Base-by-base conservation (phyloP, 2,888 invertebrate genomes). In the Amblyteles armatorius region DNA sequence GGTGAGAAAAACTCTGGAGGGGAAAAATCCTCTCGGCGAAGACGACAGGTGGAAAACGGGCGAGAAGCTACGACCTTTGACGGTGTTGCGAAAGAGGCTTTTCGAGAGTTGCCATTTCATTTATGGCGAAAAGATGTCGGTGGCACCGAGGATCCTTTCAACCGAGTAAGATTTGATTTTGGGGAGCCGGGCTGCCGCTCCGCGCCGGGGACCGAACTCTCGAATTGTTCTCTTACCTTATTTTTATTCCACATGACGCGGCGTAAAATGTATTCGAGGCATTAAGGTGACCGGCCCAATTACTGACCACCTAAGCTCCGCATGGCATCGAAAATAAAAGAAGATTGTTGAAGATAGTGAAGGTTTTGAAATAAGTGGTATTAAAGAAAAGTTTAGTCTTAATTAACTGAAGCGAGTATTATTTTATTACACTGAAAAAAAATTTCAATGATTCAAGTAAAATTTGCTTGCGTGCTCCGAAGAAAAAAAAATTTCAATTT, bases 11-110 rank as follows among this genome's bases (percentile, higher is more conserved):
- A 52, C 67, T 77, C 60, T 40, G 60, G 57, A 36, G 11, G 36
- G 55, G 57, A 68, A 68, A 80, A 80, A 80, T 80, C 67, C 60
- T 80, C 80, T 77, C 80, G 60, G 50, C 71, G 67, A 36, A 60
- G 60, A 57, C 60, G 73, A 83, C 52, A 67, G 11, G 16, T 29
- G 40, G n/a, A 22, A 11, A 22, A 71, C 33, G 22, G 76, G 33
- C 29, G 16, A 13, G 29, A 29, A 3, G 19, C 65, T 26, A 65
- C 29, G 33, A 76, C 22, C 74, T 63, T 26, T 29, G 44, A 44
- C 57, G 44, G n/a, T n/a, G 16, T 26, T 29, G 33, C 22, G n/a
- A 57, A 48, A 63, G 50, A 74, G 44, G 63, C 65, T 76, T 76
- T 76, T 65, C 50, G 48, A 55, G 48, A 57, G 57, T 74, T 19